Conservation (phyloP, 1,140 invertebrate genomes). For the Drosophila biarmipes region DNA sequence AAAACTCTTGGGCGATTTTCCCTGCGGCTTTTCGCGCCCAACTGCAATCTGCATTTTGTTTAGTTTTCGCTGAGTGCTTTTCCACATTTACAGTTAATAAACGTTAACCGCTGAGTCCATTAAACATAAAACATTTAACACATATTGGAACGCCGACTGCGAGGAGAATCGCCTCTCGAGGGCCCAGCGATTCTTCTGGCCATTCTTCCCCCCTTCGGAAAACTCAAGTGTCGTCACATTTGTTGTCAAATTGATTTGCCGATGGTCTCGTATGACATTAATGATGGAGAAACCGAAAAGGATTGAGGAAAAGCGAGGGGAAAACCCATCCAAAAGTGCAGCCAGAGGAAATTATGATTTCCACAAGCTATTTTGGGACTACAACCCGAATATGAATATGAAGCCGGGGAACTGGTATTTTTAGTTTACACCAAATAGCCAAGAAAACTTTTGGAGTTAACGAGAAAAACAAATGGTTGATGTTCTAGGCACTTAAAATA, state of each 20-base stretch:
- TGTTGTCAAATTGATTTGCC: constrained; percentile 70
- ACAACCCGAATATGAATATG: constrained; percentile 12
- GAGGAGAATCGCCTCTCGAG: constrained; percentile 31
- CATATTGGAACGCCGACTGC: constrained; percentile 17
- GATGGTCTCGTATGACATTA: constrained; percentile 64
- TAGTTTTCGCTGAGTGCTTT: constrained; percentile 17
- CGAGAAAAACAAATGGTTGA: neutral
- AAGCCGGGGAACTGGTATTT: constrained; percentile 4
- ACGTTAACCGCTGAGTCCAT: constrained; percentile 50
- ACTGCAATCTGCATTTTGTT: constrained; percentile 19
- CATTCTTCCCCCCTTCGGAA: constrained; percentile 4
- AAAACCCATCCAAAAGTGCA: constrained; percentile 22
- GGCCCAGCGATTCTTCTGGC: neutral
- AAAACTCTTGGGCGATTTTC: neutral
- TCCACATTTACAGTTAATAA: constrained; percentile 64
- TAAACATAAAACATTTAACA: constrained; percentile 31
- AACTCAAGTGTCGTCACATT: constrained; percentile 61
- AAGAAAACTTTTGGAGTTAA: constrained; percentile 3
- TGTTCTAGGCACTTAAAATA: neutral
- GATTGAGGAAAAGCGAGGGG: constrained; percentile 2
- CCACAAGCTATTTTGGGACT: constrained; percentile 15
- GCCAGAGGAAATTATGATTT: constrained; percentile 20
- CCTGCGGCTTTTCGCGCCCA: constrained; percentile 9
- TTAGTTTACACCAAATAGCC: neutral
- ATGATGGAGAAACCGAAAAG: constrained; percentile 20